Conservation (phyloP, 2,113 vertebrate genomes). For the Oxygymnocypris stewartii region DNA sequence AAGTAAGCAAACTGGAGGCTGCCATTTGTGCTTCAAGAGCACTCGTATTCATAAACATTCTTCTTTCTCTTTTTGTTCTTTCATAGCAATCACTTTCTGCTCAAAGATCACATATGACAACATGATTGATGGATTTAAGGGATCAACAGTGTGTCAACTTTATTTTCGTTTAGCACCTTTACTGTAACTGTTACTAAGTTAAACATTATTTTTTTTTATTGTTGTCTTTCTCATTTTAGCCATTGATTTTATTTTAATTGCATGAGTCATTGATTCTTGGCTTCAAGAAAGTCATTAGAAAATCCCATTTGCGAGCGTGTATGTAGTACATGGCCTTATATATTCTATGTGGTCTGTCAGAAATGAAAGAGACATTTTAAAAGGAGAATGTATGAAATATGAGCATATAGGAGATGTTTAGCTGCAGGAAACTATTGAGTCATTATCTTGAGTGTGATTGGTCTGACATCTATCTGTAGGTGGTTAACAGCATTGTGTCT, state of each 20-base stretch:
- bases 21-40: not conserved
- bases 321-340: not conserved
- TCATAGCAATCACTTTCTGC: not conserved
- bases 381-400: constrained; percentile 16
- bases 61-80: not conserved
- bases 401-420: not conserved
- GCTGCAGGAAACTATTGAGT: not conserved
- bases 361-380: not conserved
- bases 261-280: not conserved
- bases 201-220: not conserved
- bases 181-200: too few relatives aligned
- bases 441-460: constrained; percentile 14
- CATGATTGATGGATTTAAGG: not conserved
- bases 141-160: too few relatives aligned
- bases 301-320: not conserved
- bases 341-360: not conserved
- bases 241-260: not conserved
- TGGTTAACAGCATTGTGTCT: constrained; percentile 15
- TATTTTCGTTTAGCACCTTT: too few relatives aligned
- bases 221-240: not conserved
- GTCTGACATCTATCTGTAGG: constrained; percentile 23
- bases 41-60: not conserved
- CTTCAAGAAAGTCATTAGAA: not conserved
- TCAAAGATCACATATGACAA: not conserved
- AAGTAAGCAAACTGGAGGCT: not conserved